Base-by-base conservation (phyloP, 2,888 invertebrate species). In the Pinctada fucata region DNA sequence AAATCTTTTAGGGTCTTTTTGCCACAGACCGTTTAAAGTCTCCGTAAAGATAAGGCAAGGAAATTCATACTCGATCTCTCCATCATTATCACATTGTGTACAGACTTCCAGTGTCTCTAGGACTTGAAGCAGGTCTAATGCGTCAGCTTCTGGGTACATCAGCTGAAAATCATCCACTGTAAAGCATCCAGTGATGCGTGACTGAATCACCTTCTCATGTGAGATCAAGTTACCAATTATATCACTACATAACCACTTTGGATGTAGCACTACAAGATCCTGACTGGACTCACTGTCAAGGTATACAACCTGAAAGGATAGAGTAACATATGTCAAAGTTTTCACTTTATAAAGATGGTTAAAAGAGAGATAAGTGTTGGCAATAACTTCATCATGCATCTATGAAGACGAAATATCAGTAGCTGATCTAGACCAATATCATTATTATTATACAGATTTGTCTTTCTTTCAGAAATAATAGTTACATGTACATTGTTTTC, bases 1-100 rank as follows among this genome's bases (percentile, higher is more conserved):
- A 78, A 88, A 87, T 68, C 88, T 85, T 79, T 87, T 85, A 3
- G 88, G 84, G 77, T 91, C 90, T 58, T 94, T 93, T 88, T 95
- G 95, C 95, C 95, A 95, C 50, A 95, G 92, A n/a, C 95, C 95
- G 51, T 94, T 94, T 47, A 95, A 90, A 3, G 95, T 94, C 91
- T 95, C 95, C 3, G 95, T 94, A 82, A 95, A 93, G 82, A 93
- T 93, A 89, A 95, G 95, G 86, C 95, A 95, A 0, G 96, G 96
- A 89, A 96, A 95, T 92, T 96, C 96, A 90, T 95, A 96, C 87
- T 96, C 95, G 13, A 95, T 93, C 87, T 96, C 95, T 2, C 95
- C 95, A 79, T 95, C 95, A 52, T 95, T 94, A 86, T 95, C 95
- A 91, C 95, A 95, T 94, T 95, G 92, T 78, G 95, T 94, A 88